These are phyloP conservation scores for Drosophila novamexicana DNA, from an alignment of 1,140 invertebrate species.

Conservation along the genomic window DNA sequence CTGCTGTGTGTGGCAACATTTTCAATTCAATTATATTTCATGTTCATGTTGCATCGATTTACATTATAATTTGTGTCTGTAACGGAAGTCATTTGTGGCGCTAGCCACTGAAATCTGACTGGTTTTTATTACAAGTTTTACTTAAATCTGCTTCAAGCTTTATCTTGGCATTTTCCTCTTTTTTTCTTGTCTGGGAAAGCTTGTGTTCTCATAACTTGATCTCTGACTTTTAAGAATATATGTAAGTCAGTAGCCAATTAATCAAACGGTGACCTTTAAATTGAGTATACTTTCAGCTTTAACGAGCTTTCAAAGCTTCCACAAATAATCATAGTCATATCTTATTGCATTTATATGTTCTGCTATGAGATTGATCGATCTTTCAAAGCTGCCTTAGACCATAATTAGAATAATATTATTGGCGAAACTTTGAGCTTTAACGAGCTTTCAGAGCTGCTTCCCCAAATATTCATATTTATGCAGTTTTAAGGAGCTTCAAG, in stretches of 20 bases:
- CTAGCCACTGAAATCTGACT: conserved; percentile 1
- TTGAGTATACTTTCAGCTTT: not conserved
- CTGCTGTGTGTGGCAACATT: conserved; percentile 77
- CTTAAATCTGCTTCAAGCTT: conserved; percentile 3
- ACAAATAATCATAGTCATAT: no score
- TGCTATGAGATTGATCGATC: not conserved
- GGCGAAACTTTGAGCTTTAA: not conserved
- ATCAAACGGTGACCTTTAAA: not conserved
- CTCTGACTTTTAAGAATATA: not conserved
- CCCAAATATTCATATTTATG: no score
- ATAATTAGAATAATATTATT: no score
- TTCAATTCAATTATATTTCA: conserved; percentile 83
- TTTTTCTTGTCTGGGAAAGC: not conserved
- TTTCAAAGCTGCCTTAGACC: not conserved
- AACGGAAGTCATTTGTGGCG: conserved; percentile 77
- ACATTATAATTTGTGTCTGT: conserved; percentile 81
- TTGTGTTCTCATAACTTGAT: not conserved
- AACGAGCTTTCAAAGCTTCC: not conserved
- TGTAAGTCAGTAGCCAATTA: not conserved
- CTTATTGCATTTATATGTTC: no score
- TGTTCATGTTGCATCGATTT: conserved; percentile 82
- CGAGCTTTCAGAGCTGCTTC: not conserved
- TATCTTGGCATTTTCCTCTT: no score
- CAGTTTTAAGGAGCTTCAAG: no score
- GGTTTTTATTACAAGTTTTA: conserved; percentile 1